phyloP scores from a whole-genome alignment of 2,113 vertebrate genomes.

The Cervus canadensis region DNA sequence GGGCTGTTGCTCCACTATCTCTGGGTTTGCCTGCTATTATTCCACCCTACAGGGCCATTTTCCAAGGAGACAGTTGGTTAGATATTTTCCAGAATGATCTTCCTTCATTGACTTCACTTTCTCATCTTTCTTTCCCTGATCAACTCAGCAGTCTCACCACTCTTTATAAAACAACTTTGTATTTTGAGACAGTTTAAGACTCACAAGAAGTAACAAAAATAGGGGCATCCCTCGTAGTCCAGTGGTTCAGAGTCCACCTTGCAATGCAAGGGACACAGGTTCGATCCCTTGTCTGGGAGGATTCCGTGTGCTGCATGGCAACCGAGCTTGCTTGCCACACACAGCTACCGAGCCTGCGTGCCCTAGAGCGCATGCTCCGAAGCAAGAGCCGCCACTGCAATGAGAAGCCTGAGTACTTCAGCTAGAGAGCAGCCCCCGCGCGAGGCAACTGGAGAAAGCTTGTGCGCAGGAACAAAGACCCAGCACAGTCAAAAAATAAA shows the following conservation, averaged over 20 bases:
- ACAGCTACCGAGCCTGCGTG: fast-evolving
- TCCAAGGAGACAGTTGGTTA: background rate
- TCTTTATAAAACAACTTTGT: background rate
- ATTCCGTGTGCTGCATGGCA: background rate
- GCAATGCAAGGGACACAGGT: background rate
- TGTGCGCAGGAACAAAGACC: fast-evolving
- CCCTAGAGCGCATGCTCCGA: background rate
- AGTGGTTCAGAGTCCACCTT: background rate
- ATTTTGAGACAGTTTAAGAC: background rate
- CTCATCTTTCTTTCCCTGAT: background rate
- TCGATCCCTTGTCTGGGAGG: background rate
- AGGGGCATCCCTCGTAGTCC: background rate
- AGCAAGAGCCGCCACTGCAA: background rate
- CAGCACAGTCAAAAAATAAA: background rate
- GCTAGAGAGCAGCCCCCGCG: fast-evolving
- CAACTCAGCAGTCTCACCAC: background rate
- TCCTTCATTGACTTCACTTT: background rate
- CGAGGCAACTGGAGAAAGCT: background rate
- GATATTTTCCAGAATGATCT: background rate
- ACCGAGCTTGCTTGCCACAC: background rate
- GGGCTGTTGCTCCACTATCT: no score
- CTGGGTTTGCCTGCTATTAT: background rate
- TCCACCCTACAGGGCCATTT: background rate
- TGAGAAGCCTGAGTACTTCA: background rate
- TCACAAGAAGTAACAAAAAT: background rate